A percentile compares a stretch with the other conserved stretches of the same genome.
Conservation (phyloP, 1,140 invertebrate genomes). For the Panulirus ornatus region DNA sequence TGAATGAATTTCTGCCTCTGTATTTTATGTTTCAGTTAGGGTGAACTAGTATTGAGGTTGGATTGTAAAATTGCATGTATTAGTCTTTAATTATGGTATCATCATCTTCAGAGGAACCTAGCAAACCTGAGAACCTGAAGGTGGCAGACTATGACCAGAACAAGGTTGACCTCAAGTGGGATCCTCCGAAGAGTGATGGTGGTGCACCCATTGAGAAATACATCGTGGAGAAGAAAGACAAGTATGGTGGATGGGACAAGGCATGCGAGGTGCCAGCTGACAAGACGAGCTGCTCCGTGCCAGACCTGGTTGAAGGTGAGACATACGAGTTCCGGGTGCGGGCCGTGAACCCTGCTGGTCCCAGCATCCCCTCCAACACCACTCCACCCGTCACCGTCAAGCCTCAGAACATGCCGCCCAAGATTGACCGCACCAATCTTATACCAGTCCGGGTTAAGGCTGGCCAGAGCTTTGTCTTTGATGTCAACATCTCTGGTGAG, state of each 20-base stretch:
- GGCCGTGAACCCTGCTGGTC: conserved; percentile 95
- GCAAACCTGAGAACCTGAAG: conserved; percentile 92
- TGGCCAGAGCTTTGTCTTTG: conserved; percentile 90
- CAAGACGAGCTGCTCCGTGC: conserved; percentile 90
- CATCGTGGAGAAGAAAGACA: conserved; percentile 95
- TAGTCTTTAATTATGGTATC: no score
- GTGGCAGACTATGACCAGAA: conserved; percentile 98
- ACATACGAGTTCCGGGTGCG: conserved; percentile 93
- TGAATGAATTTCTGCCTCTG: no score
- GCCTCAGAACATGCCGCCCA: conserved; percentile 90
- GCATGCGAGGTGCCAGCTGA: conserved; percentile 89
- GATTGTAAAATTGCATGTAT: no score
- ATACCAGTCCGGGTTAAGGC: conserved; percentile 91
- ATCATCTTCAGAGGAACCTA: conserved; percentile 95
- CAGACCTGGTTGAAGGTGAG: conserved; percentile 93
- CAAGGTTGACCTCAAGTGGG: conserved; percentile 93
- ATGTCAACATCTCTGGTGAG: conserved; percentile 92
- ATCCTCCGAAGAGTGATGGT: conserved; percentile 88
- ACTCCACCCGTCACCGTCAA: conserved; percentile 94
- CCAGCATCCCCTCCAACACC: conserved; percentile 92
- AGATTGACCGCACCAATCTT: conserved; percentile 93
- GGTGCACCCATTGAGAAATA: conserved; percentile 93
- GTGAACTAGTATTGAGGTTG: no score
- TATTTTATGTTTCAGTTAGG: no score
- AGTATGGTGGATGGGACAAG: conserved; percentile 96